phyloP scores from a whole-genome alignment of 2,113 vertebrate genomes.

The Potamarius usumacintae region DNA sequence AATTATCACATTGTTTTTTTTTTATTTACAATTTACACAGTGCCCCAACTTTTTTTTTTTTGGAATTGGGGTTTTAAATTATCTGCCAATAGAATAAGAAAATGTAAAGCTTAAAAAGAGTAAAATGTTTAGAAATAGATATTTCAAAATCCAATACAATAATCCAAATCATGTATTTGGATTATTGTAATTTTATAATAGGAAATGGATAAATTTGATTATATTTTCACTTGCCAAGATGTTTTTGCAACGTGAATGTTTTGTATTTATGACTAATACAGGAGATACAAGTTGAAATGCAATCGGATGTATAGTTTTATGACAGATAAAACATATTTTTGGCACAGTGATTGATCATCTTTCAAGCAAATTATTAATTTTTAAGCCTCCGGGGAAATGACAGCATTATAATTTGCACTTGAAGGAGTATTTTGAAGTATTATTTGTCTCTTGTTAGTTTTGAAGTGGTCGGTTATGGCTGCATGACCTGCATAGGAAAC shows the following conservation, averaged over 20 bases:
- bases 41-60: no score
- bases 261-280: neutral
- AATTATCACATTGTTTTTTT: no score
- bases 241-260: no score
- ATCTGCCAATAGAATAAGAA: neutral
- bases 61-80: neutral
- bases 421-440: neutral
- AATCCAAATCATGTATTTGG: neutral
- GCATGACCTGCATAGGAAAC: slow-evolving; percentile 99
- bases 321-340: neutral
- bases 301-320: neutral
- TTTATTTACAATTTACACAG: no score
- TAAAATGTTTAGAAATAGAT: neutral
- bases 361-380: neutral
- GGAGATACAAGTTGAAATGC: neutral
- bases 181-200: neutral
- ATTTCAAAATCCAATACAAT: no score
- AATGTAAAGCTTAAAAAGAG: neutral
- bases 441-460: slow-evolving; percentile 74
- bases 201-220: neutral
- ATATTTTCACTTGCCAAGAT: neutral
- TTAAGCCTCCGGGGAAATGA: neutral
- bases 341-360: neutral
- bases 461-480: slow-evolving; percentile 96
- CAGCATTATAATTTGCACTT: neutral